Base-by-base conservation (phyloP, 2,888 invertebrate species). In the Chymomyza procnemis region DNA sequence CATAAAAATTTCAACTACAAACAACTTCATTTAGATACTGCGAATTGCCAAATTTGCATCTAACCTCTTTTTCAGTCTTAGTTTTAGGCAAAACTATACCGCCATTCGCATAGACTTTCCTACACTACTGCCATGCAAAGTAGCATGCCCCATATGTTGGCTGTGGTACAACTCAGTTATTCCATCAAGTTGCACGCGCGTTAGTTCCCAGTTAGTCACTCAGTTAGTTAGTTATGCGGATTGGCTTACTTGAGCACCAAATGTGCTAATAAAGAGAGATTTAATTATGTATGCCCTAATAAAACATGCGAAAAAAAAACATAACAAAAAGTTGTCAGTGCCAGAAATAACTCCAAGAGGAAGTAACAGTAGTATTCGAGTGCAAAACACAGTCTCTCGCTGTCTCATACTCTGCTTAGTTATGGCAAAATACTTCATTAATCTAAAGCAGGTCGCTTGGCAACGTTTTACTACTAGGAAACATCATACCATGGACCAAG, bases 251-350 rank as follows among this genome's bases (percentile, higher is more conserved):
- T 66, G 66, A 61, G 65, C 55, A n/a, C 47, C 54, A 69, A 80
- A 86, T 73, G 86, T 78, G 86, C 76, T 84, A 83, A 81, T 81
- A 81, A 86, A 86, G 81, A 80, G 70, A 76, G 79, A 83, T 86
- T 81, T 81, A 81, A 81, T 86, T 86, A 81, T 69, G 86, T 85
- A 81, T 73, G 73, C 78, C 76, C 69, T 76, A 76, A 76, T 71
- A 74, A 68, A 67, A 76, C 75, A 77, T 83, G 80, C 81, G 71
- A 54, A 61, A 48, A 54, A 61, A 48, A 52, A 26, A 26, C 26
- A 26, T 26, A 26, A 26, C 26, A 26, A 6, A 26, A 26, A 26
- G 26, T 26, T 52, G 52, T 18, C 16, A 16, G 16, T 47, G 47
- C 47, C n/a, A n/a, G 30, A 8, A 47, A 48, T 30, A 34, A 50